Evolutionary conservation across 2,113 vertebrate genomes (phyloP).

Genomic region (Cacatua alba): DNA sequence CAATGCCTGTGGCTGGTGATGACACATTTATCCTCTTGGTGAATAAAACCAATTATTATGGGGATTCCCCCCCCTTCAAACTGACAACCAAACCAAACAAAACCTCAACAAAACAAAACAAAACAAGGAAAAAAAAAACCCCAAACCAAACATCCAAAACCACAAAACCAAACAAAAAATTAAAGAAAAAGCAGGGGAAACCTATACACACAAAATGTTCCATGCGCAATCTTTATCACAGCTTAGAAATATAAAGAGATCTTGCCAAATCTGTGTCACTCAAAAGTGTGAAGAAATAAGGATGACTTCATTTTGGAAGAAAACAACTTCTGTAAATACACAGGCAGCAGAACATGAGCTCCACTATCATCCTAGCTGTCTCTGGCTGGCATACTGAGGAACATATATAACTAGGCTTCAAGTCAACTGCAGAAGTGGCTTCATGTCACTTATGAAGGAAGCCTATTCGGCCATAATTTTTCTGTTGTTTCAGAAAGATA

Average conservation of each 20-base stretch:
- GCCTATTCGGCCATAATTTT: not conserved
- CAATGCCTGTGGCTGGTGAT: not conserved
- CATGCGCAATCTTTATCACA: not conserved
- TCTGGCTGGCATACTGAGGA: not conserved
- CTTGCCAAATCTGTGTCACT: not conserved
- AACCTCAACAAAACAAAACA: not conserved
- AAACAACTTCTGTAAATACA: not conserved
- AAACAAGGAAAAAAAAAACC: not conserved
- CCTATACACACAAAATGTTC: not conserved
- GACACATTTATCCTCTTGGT: not conserved
- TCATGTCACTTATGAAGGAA: not conserved
- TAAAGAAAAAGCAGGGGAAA: not conserved
- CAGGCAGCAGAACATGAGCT: not conserved
- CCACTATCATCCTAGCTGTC: not conserved
- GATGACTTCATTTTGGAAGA: not conserved
- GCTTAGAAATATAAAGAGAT: not conserved
- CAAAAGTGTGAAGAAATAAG: not conserved
- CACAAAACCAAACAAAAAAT: not conserved
- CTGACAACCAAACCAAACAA: not conserved
- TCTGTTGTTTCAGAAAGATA: not conserved
- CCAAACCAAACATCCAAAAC: not conserved
- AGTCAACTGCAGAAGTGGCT: not conserved
- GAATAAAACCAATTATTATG: not conserved
- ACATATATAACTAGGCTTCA: not conserved
- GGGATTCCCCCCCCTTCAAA: not conserved